phyloP scores from a whole-genome alignment of 2,113 vertebrate genomes.

The Dicerorhinus sumatrensis region DNA sequence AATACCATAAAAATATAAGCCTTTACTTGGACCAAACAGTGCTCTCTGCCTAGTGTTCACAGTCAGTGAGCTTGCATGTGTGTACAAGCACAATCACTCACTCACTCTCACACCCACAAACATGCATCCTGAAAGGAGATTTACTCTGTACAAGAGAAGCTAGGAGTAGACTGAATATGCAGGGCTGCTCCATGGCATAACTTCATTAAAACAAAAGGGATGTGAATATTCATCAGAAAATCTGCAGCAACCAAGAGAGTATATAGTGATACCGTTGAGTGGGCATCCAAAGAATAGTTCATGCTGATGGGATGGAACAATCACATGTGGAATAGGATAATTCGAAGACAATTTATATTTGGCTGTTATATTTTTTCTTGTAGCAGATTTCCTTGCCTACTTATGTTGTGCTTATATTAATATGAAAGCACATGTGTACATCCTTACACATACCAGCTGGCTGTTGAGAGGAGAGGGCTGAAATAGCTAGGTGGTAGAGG shows the following conservation, averaged over 20 bases:
- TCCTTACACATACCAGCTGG: not conserved
- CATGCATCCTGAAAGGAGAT: not conserved
- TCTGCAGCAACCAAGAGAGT: not conserved
- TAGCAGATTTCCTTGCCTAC: not conserved
- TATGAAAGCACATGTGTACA: not conserved
- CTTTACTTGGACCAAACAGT: not conserved
- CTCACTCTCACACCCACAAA: not conserved
- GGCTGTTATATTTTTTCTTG: not conserved
- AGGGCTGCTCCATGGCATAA: not conserved
- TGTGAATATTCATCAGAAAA: not conserved
- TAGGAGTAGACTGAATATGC: too few relatives aligned
- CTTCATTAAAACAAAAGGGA: not conserved
- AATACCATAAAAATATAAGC: not conserved
- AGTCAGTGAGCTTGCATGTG: not conserved
- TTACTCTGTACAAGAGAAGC: not conserved
- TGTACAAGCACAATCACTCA: not conserved
- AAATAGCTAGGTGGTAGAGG: not conserved
- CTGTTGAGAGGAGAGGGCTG: not conserved
- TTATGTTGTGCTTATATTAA: not conserved
- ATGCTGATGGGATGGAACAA: not conserved
- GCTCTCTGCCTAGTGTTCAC: not conserved
- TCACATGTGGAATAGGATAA: not conserved
- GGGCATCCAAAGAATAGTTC: not conserved
- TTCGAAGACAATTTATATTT: not conserved
- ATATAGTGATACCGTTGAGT: not conserved